Base-by-base conservation (phyloP, 2,888 invertebrate species). In the Chirona hameri region DNA sequence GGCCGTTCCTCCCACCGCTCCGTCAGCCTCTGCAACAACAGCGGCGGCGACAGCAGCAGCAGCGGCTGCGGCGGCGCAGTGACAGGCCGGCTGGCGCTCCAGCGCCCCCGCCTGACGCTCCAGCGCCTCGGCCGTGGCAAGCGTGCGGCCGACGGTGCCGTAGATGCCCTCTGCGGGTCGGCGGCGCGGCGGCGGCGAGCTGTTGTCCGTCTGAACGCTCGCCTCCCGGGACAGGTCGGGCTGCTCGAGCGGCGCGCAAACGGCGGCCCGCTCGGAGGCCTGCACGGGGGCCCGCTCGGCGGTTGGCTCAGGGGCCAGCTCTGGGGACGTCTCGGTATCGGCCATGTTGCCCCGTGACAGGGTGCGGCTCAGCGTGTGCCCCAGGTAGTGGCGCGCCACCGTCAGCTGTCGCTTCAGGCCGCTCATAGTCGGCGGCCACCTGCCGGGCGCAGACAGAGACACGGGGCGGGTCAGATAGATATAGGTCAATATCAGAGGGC, bases 321-420 rank as follows among this genome's bases (percentile, higher is more conserved):
- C 52, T 1, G 18, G 15, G 15, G 52, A 1, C 52, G 76, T 9
- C 3, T 39, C 39, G 21, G 21, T 24, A 1, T 76, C 76, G 10
- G 21, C 12, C 46, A 76, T 24, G 46, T 24, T 76, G 46, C 76
- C 39, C 0, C 76, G 39, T 10, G 76, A 76, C 21, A 76, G 76
- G 2, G 76, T 76, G 24, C 76, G 76, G 10, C 76, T 76, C 10
- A 76, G 76, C 24, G 76, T 76, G 76, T 39, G 76, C 4, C 76
- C 76, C 76, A 76, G 39, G 46, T 46, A 76, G 39, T 76, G 21
- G 21, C 76, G 76, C 46, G 76, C 76, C 46, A 76, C 39, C 21
- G 76, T 76, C 46, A 76, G 76, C 24, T 46, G 76, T 18, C 76
- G 39, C 76, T 24, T 39, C 76, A 76, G 65, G 27, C 65, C 65